A percentile compares a stretch with the other conserved stretches of the same genome.
These are phyloP conservation scores for Drosophila pseudoobscura DNA, from an alignment of 1,140 invertebrate species.

Conservation along the genomic window DNA sequence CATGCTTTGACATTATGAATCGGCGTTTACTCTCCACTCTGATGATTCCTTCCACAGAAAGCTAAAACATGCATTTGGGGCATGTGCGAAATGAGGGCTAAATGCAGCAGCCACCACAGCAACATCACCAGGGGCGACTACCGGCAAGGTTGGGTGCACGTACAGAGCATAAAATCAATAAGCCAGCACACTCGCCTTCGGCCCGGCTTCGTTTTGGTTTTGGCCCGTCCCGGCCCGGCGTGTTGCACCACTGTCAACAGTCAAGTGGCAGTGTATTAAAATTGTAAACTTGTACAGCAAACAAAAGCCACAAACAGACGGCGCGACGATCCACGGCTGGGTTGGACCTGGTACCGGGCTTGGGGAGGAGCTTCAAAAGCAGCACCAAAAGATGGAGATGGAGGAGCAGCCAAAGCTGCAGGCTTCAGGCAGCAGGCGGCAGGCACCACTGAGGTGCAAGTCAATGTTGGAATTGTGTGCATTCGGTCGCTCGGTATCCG, in stretches of 20 bases:
- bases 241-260: slow-evolving; percentile 78
- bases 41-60: slow-evolving; percentile 48
- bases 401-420: slow-evolving; percentile 24
- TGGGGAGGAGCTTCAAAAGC: slow-evolving; percentile 8
- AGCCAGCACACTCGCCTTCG: slow-evolving; percentile 30
- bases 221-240: slow-evolving; percentile 1
- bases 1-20: slow-evolving; percentile 26
- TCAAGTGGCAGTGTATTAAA: slow-evolving; percentile 81
- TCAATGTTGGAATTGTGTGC: slow-evolving; percentile 66
- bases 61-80: slow-evolving; percentile 53
- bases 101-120: slow-evolving; percentile 25
- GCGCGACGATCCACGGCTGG: slow-evolving; percentile 18
- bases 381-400: background rate
- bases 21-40: slow-evolving; percentile 29
- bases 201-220: slow-evolving; percentile 3
- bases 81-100: slow-evolving; percentile 57
- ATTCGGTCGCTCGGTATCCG: slow-evolving; percentile 72
- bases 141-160: slow-evolving; percentile 45
- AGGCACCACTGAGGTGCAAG: slow-evolving; percentile 28
- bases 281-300: slow-evolving; percentile 80
- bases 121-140: slow-evolving; percentile 32
- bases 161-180: slow-evolving; percentile 72
- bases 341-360: slow-evolving; percentile 4
- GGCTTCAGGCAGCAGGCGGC: no score
- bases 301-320: slow-evolving; percentile 80